These are phyloP conservation scores for Empis livida DNA, from an alignment of 2,888 invertebrate species.

Conservation along the genomic window DNA sequence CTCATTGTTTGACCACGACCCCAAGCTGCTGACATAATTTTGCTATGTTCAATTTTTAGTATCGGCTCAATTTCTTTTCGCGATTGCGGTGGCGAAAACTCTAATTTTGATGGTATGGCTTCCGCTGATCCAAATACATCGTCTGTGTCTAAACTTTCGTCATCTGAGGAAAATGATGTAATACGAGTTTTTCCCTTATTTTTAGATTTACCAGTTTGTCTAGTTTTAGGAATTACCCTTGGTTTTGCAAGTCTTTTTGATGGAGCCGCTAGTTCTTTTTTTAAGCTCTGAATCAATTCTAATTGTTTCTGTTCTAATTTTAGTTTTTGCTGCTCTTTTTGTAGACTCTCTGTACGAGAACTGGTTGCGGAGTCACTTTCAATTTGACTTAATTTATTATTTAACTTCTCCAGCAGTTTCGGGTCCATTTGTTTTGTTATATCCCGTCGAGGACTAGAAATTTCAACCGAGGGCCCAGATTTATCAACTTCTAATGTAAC, in stretches of 20 bases:
- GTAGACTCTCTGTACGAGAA: conserved; percentile 56
- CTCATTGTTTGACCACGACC: conserved; percentile 61
- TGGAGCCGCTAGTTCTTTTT: conserved; percentile 45
- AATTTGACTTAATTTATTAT: conserved; percentile 60
- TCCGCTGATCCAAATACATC: conserved; percentile 66
- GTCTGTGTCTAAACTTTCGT: conserved; percentile 63
- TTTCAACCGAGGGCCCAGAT: conserved; percentile 42
- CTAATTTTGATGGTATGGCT: conserved; percentile 55
- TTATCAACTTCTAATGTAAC: conserved; percentile 59
- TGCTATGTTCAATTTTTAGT: conserved; percentile 56
- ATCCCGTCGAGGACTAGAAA: conserved; percentile 57
- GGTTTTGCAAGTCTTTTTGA: conserved; percentile 48
- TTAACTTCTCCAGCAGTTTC: conserved; percentile 51
- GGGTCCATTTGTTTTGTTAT: conserved; percentile 58
- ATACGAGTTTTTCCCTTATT: conserved; percentile 56
- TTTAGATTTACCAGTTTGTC: conserved; percentile 46
- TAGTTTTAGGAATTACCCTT: conserved; percentile 46
- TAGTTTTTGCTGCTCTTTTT: conserved; percentile 40
- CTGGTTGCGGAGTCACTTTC: conserved; percentile 66
- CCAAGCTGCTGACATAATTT: conserved; percentile 52
- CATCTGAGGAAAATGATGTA: conserved; percentile 63
- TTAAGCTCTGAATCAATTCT: conserved; percentile 42
- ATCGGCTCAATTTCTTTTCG: conserved; percentile 64
- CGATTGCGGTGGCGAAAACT: conserved; percentile 63
- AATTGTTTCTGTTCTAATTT: conserved; percentile 41